Conservation (phyloP, 2,888 invertebrate genomes). For the Villa cingulata region DNA sequence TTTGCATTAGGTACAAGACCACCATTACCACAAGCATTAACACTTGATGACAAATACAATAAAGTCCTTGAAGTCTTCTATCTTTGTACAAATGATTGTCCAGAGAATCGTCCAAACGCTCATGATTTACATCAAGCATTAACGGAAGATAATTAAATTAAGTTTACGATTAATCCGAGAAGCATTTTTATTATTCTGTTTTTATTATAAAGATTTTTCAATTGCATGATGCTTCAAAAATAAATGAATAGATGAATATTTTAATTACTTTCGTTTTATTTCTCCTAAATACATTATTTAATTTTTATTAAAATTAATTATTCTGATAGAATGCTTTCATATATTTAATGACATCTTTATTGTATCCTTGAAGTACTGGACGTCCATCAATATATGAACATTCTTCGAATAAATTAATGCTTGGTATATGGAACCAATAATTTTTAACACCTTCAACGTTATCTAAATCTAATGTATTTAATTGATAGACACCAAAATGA, state of each 20-base stretch:
- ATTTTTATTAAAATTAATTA: constrained; percentile 15
- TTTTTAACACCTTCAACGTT: constrained; percentile 51
- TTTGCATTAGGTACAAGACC: constrained; percentile 52
- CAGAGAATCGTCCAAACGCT: constrained; percentile 47
- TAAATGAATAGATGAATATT: no score
- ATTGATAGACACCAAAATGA: constrained; percentile 70
- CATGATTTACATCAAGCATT: constrained; percentile 23
- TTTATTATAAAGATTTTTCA: no score
- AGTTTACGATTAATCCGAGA: no score
- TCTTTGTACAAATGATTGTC: constrained; percentile 51
- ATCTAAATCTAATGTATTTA: constrained; percentile 62
- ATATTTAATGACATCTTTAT: constrained; percentile 62
- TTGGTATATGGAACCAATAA: constrained; percentile 60
- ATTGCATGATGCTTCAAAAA: no score
- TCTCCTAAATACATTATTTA: neutral
- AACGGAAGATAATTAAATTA: neutral
- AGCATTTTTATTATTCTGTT: no score
- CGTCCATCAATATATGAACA: constrained; percentile 50
- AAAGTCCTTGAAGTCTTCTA: constrained; percentile 54
- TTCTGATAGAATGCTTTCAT: constrained; percentile 68
- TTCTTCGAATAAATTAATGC: constrained; percentile 48
- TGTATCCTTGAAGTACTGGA: constrained; percentile 59
- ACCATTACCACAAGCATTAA: constrained; percentile 47
- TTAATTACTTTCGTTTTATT: no score
- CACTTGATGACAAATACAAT: constrained; percentile 45